Base-by-base conservation (phyloP, 2,797 vertebrate genomes). In the Philypnodon macrostomus region DNA sequence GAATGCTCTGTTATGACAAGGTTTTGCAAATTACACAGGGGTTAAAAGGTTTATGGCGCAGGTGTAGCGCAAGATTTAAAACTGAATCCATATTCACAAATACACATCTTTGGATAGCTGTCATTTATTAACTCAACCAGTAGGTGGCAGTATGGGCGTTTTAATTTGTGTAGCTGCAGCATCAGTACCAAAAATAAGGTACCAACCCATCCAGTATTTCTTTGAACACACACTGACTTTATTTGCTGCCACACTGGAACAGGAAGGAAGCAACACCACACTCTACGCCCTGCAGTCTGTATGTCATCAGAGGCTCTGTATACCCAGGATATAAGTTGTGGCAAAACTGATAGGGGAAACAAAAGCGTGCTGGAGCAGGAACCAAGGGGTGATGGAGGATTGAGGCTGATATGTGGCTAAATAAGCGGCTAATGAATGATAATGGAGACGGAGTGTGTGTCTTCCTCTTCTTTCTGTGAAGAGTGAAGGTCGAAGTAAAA, bases 111-210 rank as follows among this genome's bases (percentile, higher is more conserved):
- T 35, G 21, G 2, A 18, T 0, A 27, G 1, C 27, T 1, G 3
- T 3, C 27, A 2, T 8, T 26, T 53, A n/a, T 32, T 2, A 8
- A 11, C 21, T 3, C 24, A 23, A 48, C 46, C 85, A 80, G 70
- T 61, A 84, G 85, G 72, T 49, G 83, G 75, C 84, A 79, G 66
- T 59, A 6, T 80, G 24, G 0, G 7, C 41, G n/a, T n/a, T n/a
- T 39, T 31, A 31, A 13, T 38, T 60, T 49, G 45, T 4, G 12
- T 6, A 30, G 19, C 21, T 34, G 23, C 45, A 38, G 23, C 27
- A 5, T n/a, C n/a, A n/a, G n/a, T n/a, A n/a, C n/a, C 13, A 13
- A 2, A 2, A 9, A 0, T 4, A 2, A 36, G 18, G 31, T 13
- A 7, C 23, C 44, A 50, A 36, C 56, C 62, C 49, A 67, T 47